These are phyloP conservation scores for Pachydiplax longipennis DNA, from an alignment of 2,888 invertebrate species.

Conservation along the genomic window DNA sequence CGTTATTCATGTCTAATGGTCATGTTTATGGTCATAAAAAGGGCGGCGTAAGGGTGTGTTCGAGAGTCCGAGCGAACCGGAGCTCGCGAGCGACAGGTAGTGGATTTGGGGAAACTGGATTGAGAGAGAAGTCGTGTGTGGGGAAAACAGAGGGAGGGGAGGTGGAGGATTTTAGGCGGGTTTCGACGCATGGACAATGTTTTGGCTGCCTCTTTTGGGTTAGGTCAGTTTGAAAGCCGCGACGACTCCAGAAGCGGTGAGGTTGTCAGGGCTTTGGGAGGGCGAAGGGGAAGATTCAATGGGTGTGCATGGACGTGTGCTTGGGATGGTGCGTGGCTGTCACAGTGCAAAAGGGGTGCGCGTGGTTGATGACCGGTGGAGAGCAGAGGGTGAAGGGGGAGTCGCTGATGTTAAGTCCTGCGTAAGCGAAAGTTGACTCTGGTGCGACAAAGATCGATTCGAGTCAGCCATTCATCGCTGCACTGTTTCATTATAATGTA, in stretches of 20 bases:
- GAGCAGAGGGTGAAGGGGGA: background rate
- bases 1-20: too few species aligned
- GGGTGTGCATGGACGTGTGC: background rate
- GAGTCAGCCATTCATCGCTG: too few species aligned
- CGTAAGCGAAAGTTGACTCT: too few species aligned
- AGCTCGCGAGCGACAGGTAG: background rate
- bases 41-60: background rate
- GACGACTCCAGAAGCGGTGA: background rate
- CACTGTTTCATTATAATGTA: too few species aligned
- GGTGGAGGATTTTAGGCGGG: background rate
- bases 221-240: conserved; percentile 6
- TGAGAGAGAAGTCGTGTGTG: background rate
- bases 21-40: too few species aligned
- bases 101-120: background rate
- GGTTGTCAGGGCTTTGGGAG: background rate
- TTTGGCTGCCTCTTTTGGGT: background rate
- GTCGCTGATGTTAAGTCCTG: too few species aligned
- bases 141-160: background rate
- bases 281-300: background rate
- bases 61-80: background rate
- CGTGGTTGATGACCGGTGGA: background rate
- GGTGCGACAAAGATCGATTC: too few species aligned
- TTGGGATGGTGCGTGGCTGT: background rate
- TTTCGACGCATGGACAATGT: conserved; percentile 5
- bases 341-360: background rate